Evolutionary conservation across 2,888 invertebrate genomes (phyloP), one percentile per base, ranked within the genome.

Genomic region (Eristalis arbustorum): DNA sequence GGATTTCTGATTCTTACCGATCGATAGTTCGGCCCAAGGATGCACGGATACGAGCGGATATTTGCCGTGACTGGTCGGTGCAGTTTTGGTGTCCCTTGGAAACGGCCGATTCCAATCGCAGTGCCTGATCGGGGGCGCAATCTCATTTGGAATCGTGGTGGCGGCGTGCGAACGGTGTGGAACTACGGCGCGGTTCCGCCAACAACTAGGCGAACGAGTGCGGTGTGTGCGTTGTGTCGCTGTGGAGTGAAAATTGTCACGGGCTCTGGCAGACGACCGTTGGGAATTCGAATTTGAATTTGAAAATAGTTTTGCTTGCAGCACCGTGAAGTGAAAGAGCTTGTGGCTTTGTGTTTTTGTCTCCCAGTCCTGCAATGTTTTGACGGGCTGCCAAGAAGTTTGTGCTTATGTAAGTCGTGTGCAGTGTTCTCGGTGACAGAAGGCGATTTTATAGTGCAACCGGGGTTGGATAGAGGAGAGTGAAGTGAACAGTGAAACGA

Each of bases 201-300:
- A n/a, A 18, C 49, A 49, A n/a, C 18, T 18, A 59, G n/a, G 59
- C 25, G 59, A 22, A 23, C 13, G 59, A 28, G 25, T 59, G 59
- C 25, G 59, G 13, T 28, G 31, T 31, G 31, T 31, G 31, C 31
- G 31, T 31, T 31, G 31, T 10, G 59, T 59, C 25, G 25, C 25
- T 59, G 59, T 25, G 59, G 49, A 49, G 49, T 49, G 49, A 49
- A 49, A 49, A 49, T 34, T 57, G 28, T 56, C 57, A 34, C 23
- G 6, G 42, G 28, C 57, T 63, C 57, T 42, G 22, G 49, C 64
- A 78, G 79, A 61, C 82, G 78, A 28, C 79, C 83, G 87, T 87
- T 87, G 72, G 42, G 75, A 67, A 72, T 87, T 87, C 79, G 78
- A 87, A 87, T 83, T 87, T 75, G 74, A 87, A 87, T 87, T 87